Base-by-base conservation (phyloP, 2,888 invertebrate species). In the Halictus quadricinctus region DNA sequence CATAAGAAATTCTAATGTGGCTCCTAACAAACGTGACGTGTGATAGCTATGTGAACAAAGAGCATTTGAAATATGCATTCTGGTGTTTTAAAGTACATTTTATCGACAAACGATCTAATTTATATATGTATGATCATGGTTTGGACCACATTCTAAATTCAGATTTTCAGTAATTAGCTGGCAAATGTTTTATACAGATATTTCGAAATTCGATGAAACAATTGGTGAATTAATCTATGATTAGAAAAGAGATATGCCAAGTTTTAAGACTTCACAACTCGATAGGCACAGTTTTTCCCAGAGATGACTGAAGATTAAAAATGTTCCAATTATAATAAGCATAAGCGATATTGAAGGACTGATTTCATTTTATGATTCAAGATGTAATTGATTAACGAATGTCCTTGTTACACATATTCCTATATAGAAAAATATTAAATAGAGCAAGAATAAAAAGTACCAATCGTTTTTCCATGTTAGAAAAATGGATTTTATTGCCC, bases 301-400 rank as follows among this genome's bases (percentile, higher is more conserved):
- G 70, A 76, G 70, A 73, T 73, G 85, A 88, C 80, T 79, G 83
- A 88, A 77, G 78, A 64, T 43, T 78, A 80, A 25, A 79, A 76
- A 85, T 83, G 70, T 89, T 88, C 72, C 80, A 77, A 69, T 69
- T 84, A 58, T 84, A 79, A 72, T 64, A 76, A 72, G 21, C 72
- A 41, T 81, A 87, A 43, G 60, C 76, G 79, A 69, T 54, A 81
- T 87, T 58, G 79, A 43, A 79, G n/a, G 76, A 36, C 29, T 48
- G 75, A 84, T 82, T 81, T 75, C 64, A 81, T 66, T 70, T 85
- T 60, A 79, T 25, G 21, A 80, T 73, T 83, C 79, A 84, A 73
- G 46, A 77, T 81, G 70, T 81, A 81, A 79, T 81, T 73, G 41
- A 79, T 72, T 81, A 80, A 73, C 41, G 79, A 81, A 84, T 84